Evolutionary conservation across 2,888 invertebrate genomes (phyloP), one percentile per base, ranked within the genome.

Genomic region (Cancer borealis): DNA sequence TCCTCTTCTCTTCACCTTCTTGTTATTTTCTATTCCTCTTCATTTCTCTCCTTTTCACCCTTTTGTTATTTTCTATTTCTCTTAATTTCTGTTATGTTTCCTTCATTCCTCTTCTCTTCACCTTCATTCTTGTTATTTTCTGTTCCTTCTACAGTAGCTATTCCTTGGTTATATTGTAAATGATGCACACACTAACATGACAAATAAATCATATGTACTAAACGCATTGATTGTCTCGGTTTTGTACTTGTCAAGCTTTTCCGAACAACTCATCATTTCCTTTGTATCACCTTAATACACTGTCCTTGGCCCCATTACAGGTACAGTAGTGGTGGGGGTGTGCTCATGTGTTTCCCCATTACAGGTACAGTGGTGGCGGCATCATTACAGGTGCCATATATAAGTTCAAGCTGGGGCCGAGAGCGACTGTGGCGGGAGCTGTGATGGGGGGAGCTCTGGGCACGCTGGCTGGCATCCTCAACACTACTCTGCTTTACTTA

Each of bases 381-480:
- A n/a, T 88, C 8, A 30, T 49, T 21, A 84, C 95, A 21, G 95
- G 95, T n/a, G 26, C 49, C 49, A 12, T 93, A 10, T 95, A 79
- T 54, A 95, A 95, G 79, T 79, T 95, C 4, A 95, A 95, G 54
- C 54, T 46, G 46, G 95, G 95, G 26, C 95, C 95, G 3, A 87
- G 91, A 54, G 91, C 95, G 6, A 79, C 54, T 54, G 26, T 95
- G 54, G 93, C 92, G 45, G 95, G 95, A 12, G 91, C 92, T n/a
- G 73, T 93, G 10, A 47, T 95, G n/a, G 95, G 95, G 0, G 89
- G 91, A 5, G 54, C 30, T n/a, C 91, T 95, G 14, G 95, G 95
- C 8, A 45, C 95, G 17, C 4, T 93, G n/a, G 95, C 95, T 54
- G 95, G 95, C 39, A 17, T 46, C 49, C n/a, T 73, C 17, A 89